These are phyloP conservation scores for Elegia similella DNA, from an alignment of 2,888 invertebrate genomes.

Conservation along the genomic window DNA sequence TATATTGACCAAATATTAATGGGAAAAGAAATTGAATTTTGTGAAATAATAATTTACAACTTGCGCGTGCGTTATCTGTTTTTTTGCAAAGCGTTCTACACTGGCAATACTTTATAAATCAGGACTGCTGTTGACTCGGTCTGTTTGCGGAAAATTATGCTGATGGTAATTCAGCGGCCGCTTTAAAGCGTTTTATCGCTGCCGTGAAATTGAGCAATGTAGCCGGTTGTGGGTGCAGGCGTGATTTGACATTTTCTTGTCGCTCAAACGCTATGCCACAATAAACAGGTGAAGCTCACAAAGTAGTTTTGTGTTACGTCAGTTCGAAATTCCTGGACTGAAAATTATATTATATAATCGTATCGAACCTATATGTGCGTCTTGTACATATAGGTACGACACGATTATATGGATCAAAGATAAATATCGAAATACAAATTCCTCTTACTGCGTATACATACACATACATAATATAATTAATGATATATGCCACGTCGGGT, in stretches of 20 bases:
- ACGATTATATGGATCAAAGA: no score
- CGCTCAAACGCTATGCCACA: conserved; percentile 1
- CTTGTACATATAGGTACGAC: no score
- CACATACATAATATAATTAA: no score
- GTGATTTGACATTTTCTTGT: conserved; percentile 11
- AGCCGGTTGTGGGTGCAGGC: background rate
- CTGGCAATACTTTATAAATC: conserved; percentile 53
- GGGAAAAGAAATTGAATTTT: conserved; percentile 11
- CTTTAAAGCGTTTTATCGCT: conserved; percentile 14
- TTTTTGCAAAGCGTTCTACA: conserved; percentile 31
- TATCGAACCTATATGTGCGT: no score
- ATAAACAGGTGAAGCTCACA: background rate
- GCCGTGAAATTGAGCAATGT: conserved; percentile 7
- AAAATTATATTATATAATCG: no score
- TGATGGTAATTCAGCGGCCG: conserved; percentile 7
- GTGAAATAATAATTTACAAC: conserved; percentile 20
- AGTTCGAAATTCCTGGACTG: background rate
- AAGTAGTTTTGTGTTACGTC: background rate
- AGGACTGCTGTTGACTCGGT: conserved; percentile 28
- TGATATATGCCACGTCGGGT: no score
- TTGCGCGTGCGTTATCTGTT: conserved; percentile 54
- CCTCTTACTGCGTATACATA: no score
- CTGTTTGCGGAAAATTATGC: conserved; percentile 13
- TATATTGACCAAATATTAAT: conserved; percentile 7
- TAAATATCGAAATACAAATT: no score